Percentiles rank a stretch among this genome's conserved stretches.
phyloP scores from a whole-genome alignment of 1,140 invertebrate genomes.

The Solen grandis region DNA sequence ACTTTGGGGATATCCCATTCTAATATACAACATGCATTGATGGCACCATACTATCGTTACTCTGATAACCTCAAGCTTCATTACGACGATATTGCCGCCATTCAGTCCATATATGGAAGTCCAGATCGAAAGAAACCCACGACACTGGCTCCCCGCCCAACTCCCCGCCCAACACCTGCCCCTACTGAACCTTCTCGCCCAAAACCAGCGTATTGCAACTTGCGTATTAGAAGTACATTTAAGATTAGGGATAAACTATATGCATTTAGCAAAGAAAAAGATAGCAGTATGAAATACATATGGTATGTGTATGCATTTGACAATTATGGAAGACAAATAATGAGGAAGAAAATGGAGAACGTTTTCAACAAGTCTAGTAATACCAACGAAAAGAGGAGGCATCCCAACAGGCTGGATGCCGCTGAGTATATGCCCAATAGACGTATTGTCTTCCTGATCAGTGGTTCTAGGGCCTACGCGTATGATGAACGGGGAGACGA shows the following conservation, averaged over 20 bases:
- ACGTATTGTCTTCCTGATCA: slow-evolving; percentile 15
- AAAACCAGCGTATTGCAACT: slow-evolving; percentile 32
- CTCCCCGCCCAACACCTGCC: neutral
- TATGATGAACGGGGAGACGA: neutral
- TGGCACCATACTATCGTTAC: slow-evolving; percentile 51
- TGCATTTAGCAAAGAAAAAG: slow-evolving; percentile 17
- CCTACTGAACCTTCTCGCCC: neutral
- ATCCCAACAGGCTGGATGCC: slow-evolving; percentile 40
- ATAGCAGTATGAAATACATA: too few species aligned
- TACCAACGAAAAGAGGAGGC: neutral
- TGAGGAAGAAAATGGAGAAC: slow-evolving; percentile 1
- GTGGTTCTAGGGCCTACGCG: slow-evolving; percentile 26
- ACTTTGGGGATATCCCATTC: slow-evolving; percentile 52
- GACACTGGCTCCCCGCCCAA: neutral
- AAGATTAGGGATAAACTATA: neutral
- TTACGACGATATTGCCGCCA: slow-evolving; percentile 31
- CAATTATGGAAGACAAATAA: too few species aligned
- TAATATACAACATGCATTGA: slow-evolving; percentile 32
- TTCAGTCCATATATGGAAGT: slow-evolving; percentile 31
- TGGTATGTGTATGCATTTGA: too few species aligned
- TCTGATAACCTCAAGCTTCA: slow-evolving; percentile 16
- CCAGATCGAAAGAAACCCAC: neutral
- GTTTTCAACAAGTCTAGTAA: too few species aligned
- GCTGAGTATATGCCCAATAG: slow-evolving; percentile 36
- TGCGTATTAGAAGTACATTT: slow-evolving; percentile 16